These are phyloP conservation scores for Philereme transversata DNA, from an alignment of 2,888 invertebrate species.

Conservation along the genomic window DNA sequence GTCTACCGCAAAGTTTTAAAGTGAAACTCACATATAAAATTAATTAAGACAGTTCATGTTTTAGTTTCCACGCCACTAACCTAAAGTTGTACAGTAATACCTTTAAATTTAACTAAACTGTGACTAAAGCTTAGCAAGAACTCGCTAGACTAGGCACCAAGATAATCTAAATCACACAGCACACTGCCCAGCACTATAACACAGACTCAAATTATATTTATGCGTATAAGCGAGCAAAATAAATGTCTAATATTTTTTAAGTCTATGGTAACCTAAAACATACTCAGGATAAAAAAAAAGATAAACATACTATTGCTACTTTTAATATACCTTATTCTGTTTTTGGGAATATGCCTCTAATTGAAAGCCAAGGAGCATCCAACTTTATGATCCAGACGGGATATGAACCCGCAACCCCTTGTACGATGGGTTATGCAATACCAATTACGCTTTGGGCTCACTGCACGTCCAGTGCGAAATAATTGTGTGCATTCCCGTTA, in stretches of 20 bases:
- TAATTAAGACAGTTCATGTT: background rate
- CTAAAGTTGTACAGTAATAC: background rate
- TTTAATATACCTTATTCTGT: no score
- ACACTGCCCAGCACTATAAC: conserved; percentile 33
- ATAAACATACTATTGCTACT: no score
- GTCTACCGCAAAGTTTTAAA: conserved; percentile 4
- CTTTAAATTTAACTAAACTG: conserved; percentile 23
- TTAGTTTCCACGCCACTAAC: background rate
- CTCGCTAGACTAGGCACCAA: conserved; percentile 13
- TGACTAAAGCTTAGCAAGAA: conserved; percentile 28
- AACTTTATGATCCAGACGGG: no score
- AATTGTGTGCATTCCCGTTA: no score
- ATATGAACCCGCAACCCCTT: no score
- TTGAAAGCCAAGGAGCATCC: no score
- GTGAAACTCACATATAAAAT: conserved; percentile 2
- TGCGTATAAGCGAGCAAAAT: conserved; percentile 17
- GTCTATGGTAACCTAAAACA: no score
- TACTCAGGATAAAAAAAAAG: no score
- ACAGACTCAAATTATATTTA: conserved; percentile 20
- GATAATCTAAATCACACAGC: conserved; percentile 27
- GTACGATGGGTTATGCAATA: no score
- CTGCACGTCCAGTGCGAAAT: no score
- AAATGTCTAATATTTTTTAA: background rate
- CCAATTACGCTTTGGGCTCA: no score
- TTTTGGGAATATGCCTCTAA: no score